Evolutionary conservation across 2,888 invertebrate species (phyloP), one percentile per base, ranked within the genome.

Genomic region (Epirrhoe alternata): DNA sequence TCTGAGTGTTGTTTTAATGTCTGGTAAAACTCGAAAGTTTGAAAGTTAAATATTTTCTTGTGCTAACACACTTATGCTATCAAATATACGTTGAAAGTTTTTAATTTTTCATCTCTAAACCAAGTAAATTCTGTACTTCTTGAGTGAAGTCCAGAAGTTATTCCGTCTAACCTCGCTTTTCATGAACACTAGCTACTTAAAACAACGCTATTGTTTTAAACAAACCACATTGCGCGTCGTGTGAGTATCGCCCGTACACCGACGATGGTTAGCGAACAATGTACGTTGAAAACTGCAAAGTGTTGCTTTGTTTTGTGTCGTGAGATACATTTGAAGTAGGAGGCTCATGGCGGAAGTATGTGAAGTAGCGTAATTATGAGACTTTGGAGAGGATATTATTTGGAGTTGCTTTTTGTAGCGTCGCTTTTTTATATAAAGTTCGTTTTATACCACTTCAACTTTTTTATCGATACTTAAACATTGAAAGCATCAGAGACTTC

Each of bases 191-290:
- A 77, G 77, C 79, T 79, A 80, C 81, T 81, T 77, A 78, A 71
- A 77, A 69, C 71, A 50, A 74, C 72, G 74, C 75, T 80, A 82
- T 85, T 86, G 86, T 85, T 83, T 81, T 77, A 76, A 80, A 82
- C 79, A 80, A 79, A 83, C 78, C 81, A 81, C 84, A 86, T 84
- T 82, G 85, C 86, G 79, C 72, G 79, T 74, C 74, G 67, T 72
- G 76, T 78, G 75, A 77, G 78, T 62, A n/a, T 54, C 55, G 24
- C 55, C 8, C 35, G 52, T 38, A 24, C 16, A 47, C 61, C 53
- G 51, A 47, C 24, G 24, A 45, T 45, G 61, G 60, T 61, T 49
- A 65, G 57, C 65, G 54, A 54, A 66, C 65, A 69, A 68, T 69
- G 67, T 65, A 70, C 51, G 60, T 49, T 12, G 38, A 53, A 55